Evolutionary conservation across 2,888 invertebrate species (phyloP), one percentile per base, ranked within the genome.

Genomic region (Drosophila nigritarsus): DNA sequence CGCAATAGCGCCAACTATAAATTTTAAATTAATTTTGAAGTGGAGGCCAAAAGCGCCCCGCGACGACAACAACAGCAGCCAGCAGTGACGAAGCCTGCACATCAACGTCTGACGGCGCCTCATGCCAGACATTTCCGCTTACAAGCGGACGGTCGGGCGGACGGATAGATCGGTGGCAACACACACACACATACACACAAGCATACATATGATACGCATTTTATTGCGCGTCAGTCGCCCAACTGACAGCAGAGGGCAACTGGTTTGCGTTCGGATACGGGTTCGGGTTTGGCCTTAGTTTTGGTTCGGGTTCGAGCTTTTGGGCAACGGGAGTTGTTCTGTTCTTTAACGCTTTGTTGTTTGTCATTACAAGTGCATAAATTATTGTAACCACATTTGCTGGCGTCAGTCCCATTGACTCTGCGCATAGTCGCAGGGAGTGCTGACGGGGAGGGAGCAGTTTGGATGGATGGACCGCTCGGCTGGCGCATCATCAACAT

Each of bases 341-440:
- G 74, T 90, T 81, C 89, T 73, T 89, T 89, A 79, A 84, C 87
- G 87, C 82, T 89, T 87, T 87, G 90, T 89, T 90, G 87, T 87
- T 88, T 87, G 87, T 89, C 90, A 87, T 87, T 87, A 87, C 90
- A 87, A 87, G 90, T 89, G 87, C 87, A 87, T 87, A 87, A 87
- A 87, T 87, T 90, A 87, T 89, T 87, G 90, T 90, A 89, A 87
- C 87, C 90, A 73, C 87, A 90, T 89, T 87, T 89, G 90, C 87
- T 71, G 89, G 90, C 87, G 79, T 82, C 90, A 73, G 80, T 68
- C 58, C 66, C 78, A 73, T 78, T 66, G 70, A 74, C 79, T 55
- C 27, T 55, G 38, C 38, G 40, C n/a, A n/a, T 13, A 32, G 32
- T 32, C 0, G 32, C 32, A 55, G 24, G 55, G 55, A 7, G n/a